These are phyloP conservation scores for Lanistes nyassanus DNA, from an alignment of 1,140 invertebrate genomes.

Conservation along the genomic window DNA sequence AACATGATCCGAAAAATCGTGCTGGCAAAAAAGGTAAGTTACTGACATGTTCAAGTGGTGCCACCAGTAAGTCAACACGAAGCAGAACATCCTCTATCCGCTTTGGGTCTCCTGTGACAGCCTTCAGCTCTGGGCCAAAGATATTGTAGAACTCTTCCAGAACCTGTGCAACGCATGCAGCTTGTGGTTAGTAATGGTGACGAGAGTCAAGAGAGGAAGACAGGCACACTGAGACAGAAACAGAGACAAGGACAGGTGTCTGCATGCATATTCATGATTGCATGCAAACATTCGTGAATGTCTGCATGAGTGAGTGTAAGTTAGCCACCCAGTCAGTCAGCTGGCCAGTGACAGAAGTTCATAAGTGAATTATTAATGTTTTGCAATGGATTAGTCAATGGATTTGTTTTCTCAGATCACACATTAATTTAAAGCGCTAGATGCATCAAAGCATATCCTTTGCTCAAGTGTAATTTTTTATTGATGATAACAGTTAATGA, in stretches of 20 bases:
- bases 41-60: constrained; percentile 74
- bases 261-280: no score
- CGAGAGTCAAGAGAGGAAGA: neutral
- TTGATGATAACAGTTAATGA: neutral
- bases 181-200: neutral
- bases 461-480: neutral
- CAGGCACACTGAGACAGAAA: neutral
- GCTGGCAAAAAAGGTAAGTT: constrained; percentile 1
- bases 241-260: neutral
- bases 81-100: constrained; percentile 85
- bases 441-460: no score
- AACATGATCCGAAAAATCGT: no score
- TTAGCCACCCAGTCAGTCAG: no score
- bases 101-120: constrained; percentile 84
- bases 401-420: no score
- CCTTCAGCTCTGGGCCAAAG: constrained; percentile 85
- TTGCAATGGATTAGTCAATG: no score
- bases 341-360: no score
- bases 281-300: no score
- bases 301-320: no score
- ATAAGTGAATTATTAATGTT: no score
- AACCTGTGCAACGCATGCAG: constrained; percentile 67
- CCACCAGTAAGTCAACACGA: constrained; percentile 77
- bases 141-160: constrained; percentile 89
- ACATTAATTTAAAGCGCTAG: no score